These are phyloP conservation scores for Cariama cristata DNA, from an alignment of 2,113 vertebrate species.

Conservation along the genomic window DNA sequence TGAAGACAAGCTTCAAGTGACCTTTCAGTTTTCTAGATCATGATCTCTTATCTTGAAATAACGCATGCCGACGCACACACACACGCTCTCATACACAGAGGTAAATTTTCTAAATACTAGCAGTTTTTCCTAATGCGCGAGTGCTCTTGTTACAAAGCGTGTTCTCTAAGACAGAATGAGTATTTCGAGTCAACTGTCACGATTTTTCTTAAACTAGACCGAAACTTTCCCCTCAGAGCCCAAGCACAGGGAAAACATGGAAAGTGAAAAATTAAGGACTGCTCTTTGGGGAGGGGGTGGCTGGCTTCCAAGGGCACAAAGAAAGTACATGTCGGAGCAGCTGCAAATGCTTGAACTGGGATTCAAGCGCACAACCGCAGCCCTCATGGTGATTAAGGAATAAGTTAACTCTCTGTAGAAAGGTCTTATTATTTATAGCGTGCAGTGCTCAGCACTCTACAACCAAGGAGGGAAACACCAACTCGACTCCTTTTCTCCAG, in stretches of 20 bases:
- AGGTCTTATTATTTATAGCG: slow-evolving; percentile 10
- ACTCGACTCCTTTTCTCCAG: background rate
- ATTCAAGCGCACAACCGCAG: background rate
- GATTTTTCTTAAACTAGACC: background rate
- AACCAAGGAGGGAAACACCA: background rate
- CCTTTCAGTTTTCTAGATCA: slow-evolving; percentile 38
- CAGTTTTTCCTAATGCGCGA: background rate
- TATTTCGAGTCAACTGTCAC: background rate
- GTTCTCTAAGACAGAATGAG: background rate
- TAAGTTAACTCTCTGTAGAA: slow-evolving; percentile 36
- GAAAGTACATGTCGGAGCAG: slow-evolving; percentile 44
- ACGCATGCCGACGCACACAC: fast-evolving
- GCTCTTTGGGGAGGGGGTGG: background rate
- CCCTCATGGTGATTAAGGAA: slow-evolving; percentile 34
- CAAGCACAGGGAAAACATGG: background rate
- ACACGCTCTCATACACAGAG: fast-evolving
- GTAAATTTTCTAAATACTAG: background rate
- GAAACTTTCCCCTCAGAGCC: background rate
- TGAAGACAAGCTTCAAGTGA: slow-evolving; percentile 5
- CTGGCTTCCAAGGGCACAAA: slow-evolving; percentile 23
- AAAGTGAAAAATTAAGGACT: background rate
- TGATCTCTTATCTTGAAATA: background rate
- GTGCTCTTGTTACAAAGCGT: background rate
- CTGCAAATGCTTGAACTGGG: slow-evolving; percentile 46
- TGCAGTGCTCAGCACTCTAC: slow-evolving; percentile 1